Base-by-base conservation (phyloP, 2,888 invertebrate genomes). In the Blastobasis lacticolella region DNA sequence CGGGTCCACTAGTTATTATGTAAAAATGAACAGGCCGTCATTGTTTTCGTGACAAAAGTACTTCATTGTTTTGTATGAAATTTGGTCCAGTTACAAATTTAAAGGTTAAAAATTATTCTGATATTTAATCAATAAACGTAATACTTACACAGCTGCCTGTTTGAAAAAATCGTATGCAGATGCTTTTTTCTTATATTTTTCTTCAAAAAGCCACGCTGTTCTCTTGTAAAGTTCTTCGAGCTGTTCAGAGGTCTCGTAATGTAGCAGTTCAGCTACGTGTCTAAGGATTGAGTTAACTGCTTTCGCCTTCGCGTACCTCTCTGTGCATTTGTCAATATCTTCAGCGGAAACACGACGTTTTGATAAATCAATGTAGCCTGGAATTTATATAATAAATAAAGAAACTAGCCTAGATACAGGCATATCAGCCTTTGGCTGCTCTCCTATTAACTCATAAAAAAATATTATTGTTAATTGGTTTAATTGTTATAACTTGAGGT, bases 141-240 rank as follows among this genome's bases (percentile, higher is more conserved):
- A 10, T 43, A 91, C 94, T 91, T 88, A 97, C 96, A 94, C 91
- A 49, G 99, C 98, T 61, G 98, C 97, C 86, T 98, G 97, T 88
- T 99, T 99, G 80, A 99, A 99, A 64, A 96, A 96, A 77, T 99
- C 99, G 81, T 97, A 99, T 41, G 98, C 96, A 4, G 96, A 96
- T 1, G 97, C 97, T 80, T 98, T 97, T 69, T 94, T 94, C 78
- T 97, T 98, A 74, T 95, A 96, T 78, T 98, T 98, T 69, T 96
- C 95, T 78, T 99, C 99, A 84, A 99, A 99, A 72, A 94, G 91
- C 99, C 99, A 99, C 0, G 99, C 99, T 0, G 99, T 99, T 73
- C 95, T 95, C 69, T 94, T 93, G 81, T 99, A 99, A 1, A 99
- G 88, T 59, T 98, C 96, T 72, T 99, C 99, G 44, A 99, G 86